phyloP scores from a whole-genome alignment of 2,113 vertebrate species.

The crab-eating macaque (Macaca fascicularis) region T2T-MFA8v1.1 NC_088387.1:46330501-46331000 shows the following conservation, averaged over 20 bases:
- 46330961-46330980: neutral
- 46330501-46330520: neutral
- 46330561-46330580: neutral
- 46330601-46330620: neutral
- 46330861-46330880: neutral
- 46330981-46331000: constrained; percentile 26
- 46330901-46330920: neutral
- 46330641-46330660: neutral
- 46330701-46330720: neutral
- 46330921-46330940: neutral
- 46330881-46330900: neutral
- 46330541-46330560: neutral
- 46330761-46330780: neutral
- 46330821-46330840: neutral
- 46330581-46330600: neutral
- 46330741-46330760: neutral
- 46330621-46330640: neutral
- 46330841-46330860: neutral
- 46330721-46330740: neutral
- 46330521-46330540: neutral
- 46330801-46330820: neutral
- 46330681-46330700: neutral
- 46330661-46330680: neutral
- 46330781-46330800: neutral
- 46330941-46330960: neutral